These are phyloP conservation scores for Eutolmus rufibarbis DNA, from an alignment of 2,888 invertebrate species.

Conservation along the genomic window DNA sequence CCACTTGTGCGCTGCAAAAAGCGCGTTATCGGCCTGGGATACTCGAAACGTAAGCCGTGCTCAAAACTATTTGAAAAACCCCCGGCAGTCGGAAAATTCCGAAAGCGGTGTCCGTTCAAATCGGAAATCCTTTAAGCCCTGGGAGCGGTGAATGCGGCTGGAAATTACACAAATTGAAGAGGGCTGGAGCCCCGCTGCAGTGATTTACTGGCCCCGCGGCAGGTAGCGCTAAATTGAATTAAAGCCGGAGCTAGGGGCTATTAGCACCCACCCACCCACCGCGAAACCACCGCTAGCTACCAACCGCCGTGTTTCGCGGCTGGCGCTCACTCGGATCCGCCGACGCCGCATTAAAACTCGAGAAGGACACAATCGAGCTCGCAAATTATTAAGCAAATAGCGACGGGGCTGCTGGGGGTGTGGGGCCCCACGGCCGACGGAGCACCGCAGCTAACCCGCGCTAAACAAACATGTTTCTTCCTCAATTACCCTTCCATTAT, in stretches of 20 bases:
- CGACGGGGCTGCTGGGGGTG: background rate
- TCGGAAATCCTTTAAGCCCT: background rate
- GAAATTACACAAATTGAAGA: background rate
- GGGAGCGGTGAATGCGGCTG: background rate
- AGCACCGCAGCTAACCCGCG: background rate
- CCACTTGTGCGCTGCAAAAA: background rate
- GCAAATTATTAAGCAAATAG: background rate
- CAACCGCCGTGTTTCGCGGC: background rate
- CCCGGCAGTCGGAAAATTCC: background rate
- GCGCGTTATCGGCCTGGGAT: background rate
- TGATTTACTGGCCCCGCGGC: background rate
- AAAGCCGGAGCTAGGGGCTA: background rate
- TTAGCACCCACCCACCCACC: background rate
- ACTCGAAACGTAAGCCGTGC: background rate
- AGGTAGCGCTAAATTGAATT: background rate
- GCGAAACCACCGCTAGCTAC: background rate
- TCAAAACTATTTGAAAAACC: background rate
- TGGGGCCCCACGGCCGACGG: background rate
- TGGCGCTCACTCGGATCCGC: background rate
- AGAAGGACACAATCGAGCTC: background rate
- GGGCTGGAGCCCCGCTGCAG: background rate
- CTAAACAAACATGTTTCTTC: slow-evolving; percentile 18
- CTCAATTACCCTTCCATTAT: slow-evolving; percentile 24
- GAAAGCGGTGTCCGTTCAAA: background rate
- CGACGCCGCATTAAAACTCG: background rate